Percentiles rank a stretch among this genome's conserved stretches.
Conservation (phyloP, 2,113 vertebrate species). For the Poicephalus gulielmi region DNA sequence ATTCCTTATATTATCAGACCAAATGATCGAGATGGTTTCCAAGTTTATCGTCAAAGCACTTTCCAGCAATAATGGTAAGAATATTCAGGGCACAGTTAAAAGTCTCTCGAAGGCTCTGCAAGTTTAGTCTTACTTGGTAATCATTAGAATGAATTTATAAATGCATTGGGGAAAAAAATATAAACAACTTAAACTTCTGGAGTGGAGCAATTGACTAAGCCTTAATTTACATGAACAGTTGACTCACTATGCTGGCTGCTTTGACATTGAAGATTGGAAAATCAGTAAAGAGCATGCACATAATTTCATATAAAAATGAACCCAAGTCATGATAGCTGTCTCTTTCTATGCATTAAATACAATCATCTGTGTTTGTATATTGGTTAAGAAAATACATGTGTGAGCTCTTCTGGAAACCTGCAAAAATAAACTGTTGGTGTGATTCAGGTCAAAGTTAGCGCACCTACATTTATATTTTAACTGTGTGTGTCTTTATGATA, state of each 20-base stretch:
- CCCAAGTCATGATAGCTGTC: background rate
- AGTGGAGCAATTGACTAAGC: background rate
- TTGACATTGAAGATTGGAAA: background rate
- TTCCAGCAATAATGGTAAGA: background rate
- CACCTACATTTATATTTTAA: background rate
- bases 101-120: background rate
- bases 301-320: background rate
- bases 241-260: background rate
- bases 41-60: background rate
- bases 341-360: background rate
- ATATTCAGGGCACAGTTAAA: background rate
- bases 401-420: background rate
- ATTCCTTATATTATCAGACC: background rate
- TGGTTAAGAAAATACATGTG: background rate
- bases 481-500: background rate
- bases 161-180: background rate
- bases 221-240: background rate
- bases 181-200: background rate
- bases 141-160: background rate
- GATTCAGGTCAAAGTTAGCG: background rate
- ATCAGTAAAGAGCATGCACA: rapidly evolving
- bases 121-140: background rate
- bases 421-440: background rate
- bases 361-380: background rate
- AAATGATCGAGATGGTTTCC: background rate